Percentiles rank a stretch among this genome's conserved stretches.
Conservation (phyloP, 2,797 vertebrate species). For the Prunella strophiata region DNA sequence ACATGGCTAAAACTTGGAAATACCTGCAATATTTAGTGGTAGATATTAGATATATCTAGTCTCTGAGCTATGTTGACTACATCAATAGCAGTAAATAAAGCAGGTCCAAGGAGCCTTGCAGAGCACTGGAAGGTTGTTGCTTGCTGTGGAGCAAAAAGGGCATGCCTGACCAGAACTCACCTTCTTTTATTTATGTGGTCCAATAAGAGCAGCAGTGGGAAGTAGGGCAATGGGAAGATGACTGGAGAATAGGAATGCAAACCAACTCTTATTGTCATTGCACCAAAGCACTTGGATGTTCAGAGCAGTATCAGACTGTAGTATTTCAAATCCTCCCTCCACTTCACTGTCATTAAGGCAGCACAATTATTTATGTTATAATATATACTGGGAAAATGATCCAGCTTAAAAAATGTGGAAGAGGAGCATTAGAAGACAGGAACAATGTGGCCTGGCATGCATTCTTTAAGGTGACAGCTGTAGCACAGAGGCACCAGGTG, state of each 20-base stretch:
- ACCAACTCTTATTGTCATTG: neutral
- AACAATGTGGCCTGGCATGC: too few relatives aligned
- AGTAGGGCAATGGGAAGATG: neutral
- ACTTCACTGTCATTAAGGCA: neutral
- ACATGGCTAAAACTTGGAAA: neutral
- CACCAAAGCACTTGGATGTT: neutral
- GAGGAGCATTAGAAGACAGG: neutral
- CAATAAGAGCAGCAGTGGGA: neutral
- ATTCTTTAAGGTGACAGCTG: neutral
- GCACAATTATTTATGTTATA: neutral
- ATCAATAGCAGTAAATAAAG: neutral
- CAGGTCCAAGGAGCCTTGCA: neutral
- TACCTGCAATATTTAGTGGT: neutral
- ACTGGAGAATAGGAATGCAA: neutral
- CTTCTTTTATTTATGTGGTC: neutral
- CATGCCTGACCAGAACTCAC: neutral
- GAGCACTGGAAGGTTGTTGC: neutral
- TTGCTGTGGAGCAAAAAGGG: neutral
- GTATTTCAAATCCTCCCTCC: neutral
- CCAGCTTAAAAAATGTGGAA: neutral
- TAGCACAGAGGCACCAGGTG: neutral
- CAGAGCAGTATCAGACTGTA: neutral
- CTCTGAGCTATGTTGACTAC: neutral
- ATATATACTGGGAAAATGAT: neutral
- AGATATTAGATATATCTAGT: neutral